A percentile compares a stretch with the other conserved stretches of the same genome.
These are phyloP conservation scores for Athalia rosae DNA, from an alignment of 2,888 invertebrate species.

Conservation along the genomic window DNA sequence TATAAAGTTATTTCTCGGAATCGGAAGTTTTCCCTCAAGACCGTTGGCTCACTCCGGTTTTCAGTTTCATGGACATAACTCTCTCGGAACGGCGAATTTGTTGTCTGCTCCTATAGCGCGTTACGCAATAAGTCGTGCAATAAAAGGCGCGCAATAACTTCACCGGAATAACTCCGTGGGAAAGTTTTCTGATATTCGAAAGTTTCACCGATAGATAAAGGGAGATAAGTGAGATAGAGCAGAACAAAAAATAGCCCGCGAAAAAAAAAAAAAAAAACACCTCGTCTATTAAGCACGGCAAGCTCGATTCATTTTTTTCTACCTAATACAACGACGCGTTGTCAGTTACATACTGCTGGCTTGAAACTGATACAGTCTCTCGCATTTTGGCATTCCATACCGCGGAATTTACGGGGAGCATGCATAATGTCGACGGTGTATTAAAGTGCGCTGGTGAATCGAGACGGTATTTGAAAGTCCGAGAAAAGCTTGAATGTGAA, in stretches of 20 bases:
- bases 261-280: too few species aligned
- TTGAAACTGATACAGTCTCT: too few species aligned
- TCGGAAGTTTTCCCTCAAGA: slow-evolving; percentile 45
- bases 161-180: slow-evolving; percentile 46
- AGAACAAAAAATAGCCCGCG: background rate
- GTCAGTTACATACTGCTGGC: too few species aligned
- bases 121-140: slow-evolving; percentile 67
- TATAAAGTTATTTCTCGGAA: slow-evolving; percentile 47
- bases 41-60: slow-evolving; percentile 46
- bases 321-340: too few species aligned
- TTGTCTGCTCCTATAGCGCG: slow-evolving; percentile 60
- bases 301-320: background rate
- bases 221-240: slow-evolving; percentile 9
- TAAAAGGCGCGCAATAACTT: slow-evolving; percentile 67
- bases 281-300: slow-evolving; percentile 6
- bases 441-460: slow-evolving; percentile 19
- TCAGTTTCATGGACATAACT: slow-evolving; percentile 38
- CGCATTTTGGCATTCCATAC: background rate
- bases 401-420: slow-evolving; percentile 3
- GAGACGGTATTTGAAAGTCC: slow-evolving; percentile 28
- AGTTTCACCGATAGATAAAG: slow-evolving; percentile 15
- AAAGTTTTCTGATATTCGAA: slow-evolving; percentile 33
- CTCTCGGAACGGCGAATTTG: slow-evolving; percentile 60
- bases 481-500: slow-evolving; percentile 30
- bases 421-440: slow-evolving; percentile 1